Evolutionary conservation across 2,113 vertebrate genomes (phyloP).

Genomic region (Gnathonemus echidnorhynchus): DNA sequence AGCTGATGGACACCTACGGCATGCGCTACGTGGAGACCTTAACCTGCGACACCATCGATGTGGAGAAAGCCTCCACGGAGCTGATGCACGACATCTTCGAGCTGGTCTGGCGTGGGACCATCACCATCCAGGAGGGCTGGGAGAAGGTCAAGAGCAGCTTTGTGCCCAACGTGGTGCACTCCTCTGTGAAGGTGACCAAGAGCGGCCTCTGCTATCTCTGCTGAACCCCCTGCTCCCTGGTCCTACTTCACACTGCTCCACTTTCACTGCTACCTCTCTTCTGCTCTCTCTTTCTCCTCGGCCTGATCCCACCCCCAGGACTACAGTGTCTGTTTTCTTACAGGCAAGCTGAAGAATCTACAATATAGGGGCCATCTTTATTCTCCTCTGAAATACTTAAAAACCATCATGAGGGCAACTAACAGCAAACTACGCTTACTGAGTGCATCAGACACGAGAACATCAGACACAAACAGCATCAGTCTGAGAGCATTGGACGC

Average conservation of each 20-base stretch:
- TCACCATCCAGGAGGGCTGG: constrained; percentile 93
- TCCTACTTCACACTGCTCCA: constrained; percentile 59
- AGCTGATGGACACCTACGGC: constrained; percentile 60
- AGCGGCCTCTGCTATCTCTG: not conserved
- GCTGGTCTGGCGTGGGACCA: constrained; percentile 84
- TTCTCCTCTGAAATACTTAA: not conserved
- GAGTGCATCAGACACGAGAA: not conserved
- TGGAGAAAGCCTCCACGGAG: not conserved
- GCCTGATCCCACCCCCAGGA: not conserved
- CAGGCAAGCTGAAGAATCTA: not conserved
- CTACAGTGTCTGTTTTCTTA: not conserved
- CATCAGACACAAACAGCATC: not conserved
- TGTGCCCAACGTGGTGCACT: constrained; percentile 72
- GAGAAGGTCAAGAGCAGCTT: constrained; percentile 75
- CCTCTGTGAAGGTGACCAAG: constrained; percentile 88
- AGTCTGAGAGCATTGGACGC: not conserved
- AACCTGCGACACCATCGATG: no score
- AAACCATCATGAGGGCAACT: not conserved
- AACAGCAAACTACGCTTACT: not conserved
- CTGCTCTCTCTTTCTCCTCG: not conserved
- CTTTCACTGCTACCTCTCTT: constrained; percentile 69
- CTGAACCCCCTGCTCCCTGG: constrained; percentile 45
- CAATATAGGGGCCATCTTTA: not conserved
- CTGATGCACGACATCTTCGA: constrained; percentile 74
- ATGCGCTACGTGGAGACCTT: no score